Conservation (phyloP, 1,140 invertebrate genomes). For the Cheumatopsyche charites region DNA sequence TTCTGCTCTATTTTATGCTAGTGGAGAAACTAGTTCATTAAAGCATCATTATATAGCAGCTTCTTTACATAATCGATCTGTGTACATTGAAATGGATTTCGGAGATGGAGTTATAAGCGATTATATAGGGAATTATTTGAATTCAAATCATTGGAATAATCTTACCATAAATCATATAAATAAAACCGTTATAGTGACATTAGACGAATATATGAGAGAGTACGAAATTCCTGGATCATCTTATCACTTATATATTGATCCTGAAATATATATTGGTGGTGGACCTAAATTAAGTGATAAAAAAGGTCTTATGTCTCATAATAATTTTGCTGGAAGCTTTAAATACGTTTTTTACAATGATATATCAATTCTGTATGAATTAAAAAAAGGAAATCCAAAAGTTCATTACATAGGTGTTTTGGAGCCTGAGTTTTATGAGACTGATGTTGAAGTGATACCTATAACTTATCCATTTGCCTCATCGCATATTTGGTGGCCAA, state of each 20-base stretch:
- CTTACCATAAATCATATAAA: slow-evolving; percentile 83
- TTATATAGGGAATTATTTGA: slow-evolving; percentile 71
- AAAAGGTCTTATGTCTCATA: slow-evolving; percentile 73
- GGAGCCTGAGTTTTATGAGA: slow-evolving; percentile 81
- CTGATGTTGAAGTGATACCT: slow-evolving; percentile 85
- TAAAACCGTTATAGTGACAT: slow-evolving; percentile 71
- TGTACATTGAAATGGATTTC: slow-evolving; percentile 83
- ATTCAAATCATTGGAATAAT: slow-evolving; percentile 85
- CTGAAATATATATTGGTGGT: slow-evolving; percentile 90
- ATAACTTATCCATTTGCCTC: slow-evolving; percentile 90
- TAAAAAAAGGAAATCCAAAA: slow-evolving; percentile 81
- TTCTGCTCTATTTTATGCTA: slow-evolving; percentile 85
- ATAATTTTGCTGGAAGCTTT: slow-evolving; percentile 83
- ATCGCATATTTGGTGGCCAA: slow-evolving; percentile 85
- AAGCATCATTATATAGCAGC: slow-evolving; percentile 83
- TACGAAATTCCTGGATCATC: slow-evolving; percentile 74
- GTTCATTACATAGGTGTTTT: slow-evolving; percentile 82
- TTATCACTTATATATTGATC: slow-evolving; percentile 87
- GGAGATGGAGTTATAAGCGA: slow-evolving; percentile 75
- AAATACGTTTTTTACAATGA: slow-evolving; percentile 94
- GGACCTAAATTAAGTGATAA: slow-evolving; percentile 80
- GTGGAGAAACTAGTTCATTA: slow-evolving; percentile 78
- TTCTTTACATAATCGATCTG: slow-evolving; percentile 76
- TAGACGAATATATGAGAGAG: slow-evolving; percentile 73
- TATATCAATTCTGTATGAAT: slow-evolving; percentile 86